A percentile compares a stretch with the other conserved stretches of the same genome.
Evolutionary conservation across 2,113 vertebrate genomes (phyloP).

Genomic region (Talpa occidentalis): DNA sequence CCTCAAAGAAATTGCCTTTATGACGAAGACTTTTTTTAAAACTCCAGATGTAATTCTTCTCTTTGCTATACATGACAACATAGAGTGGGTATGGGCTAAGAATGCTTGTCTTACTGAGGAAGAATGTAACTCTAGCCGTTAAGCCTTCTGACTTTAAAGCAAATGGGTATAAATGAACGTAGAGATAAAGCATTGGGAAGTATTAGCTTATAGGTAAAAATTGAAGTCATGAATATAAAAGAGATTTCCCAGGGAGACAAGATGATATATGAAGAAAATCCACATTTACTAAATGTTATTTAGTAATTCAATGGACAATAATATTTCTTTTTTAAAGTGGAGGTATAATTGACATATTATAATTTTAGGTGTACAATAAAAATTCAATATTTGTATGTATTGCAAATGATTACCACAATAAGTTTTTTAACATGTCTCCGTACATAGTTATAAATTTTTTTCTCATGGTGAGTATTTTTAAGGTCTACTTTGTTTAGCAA

Average conservation of each 20-base stretch:
- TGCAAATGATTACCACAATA: neutral
- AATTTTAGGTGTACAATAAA: neutral
- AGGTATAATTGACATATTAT: neutral
- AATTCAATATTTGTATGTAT: neutral
- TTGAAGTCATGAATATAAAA: neutral
- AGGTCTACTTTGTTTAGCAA: too few species aligned
- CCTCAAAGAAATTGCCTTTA: neutral
- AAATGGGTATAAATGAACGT: neutral
- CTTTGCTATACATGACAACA: neutral
- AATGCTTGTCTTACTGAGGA: neutral
- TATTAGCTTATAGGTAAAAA: neutral
- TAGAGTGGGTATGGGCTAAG: neutral
- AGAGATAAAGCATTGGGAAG: neutral
- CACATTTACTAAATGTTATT: neutral
- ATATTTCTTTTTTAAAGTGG: neutral
- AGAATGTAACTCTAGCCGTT: neutral
- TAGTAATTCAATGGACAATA: neutral
- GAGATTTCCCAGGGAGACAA: neutral
- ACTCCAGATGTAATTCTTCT: neutral
- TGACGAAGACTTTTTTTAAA: neutral
- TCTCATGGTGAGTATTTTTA: too few species aligned
- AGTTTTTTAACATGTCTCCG: neutral
- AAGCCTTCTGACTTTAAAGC: constrained; percentile 1
- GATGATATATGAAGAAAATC: neutral
- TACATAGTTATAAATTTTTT: too few species aligned